phyloP scores from a whole-genome alignment of 1,140 invertebrate species.

The Apocrypta bakeri region DNA sequence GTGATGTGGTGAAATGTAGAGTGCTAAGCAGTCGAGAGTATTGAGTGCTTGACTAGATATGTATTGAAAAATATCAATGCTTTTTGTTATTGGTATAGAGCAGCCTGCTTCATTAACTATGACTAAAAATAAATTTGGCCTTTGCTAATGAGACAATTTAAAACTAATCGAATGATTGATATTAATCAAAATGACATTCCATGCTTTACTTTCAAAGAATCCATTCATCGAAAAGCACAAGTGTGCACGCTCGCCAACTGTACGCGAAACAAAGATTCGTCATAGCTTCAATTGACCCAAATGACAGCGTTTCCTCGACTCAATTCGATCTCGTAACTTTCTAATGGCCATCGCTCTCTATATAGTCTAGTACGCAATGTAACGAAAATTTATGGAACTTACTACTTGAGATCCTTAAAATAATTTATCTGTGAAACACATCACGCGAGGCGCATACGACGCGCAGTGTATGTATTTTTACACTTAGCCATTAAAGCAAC shows the following conservation, averaged over 20 bases:
- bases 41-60: not conserved
- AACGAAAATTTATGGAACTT: constrained; percentile 44
- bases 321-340: constrained; percentile 52
- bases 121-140: not conserved
- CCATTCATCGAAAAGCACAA: constrained; percentile 38
- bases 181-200: constrained; percentile 47
- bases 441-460: not conserved
- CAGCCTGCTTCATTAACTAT: not conserved
- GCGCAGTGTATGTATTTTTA: not conserved
- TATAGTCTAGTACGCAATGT: constrained; percentile 1
- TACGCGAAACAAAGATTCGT: constrained; percentile 47
- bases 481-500: not conserved
- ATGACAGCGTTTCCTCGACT: constrained; percentile 51
- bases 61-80: not conserved
- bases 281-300: constrained; percentile 53
- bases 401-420: constrained; percentile 27
- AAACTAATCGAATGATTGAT: constrained; percentile 36
- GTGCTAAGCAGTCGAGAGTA: too few relatives aligned
- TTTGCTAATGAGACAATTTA: constrained; percentile 35
- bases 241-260: not conserved
- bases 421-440: not conserved
- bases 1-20: too few relatives aligned
- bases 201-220: constrained; percentile 43
- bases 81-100: not conserved
- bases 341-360: constrained; percentile 47